Conservation (phyloP, 2,888 invertebrate species). For the Actias luna region DNA sequence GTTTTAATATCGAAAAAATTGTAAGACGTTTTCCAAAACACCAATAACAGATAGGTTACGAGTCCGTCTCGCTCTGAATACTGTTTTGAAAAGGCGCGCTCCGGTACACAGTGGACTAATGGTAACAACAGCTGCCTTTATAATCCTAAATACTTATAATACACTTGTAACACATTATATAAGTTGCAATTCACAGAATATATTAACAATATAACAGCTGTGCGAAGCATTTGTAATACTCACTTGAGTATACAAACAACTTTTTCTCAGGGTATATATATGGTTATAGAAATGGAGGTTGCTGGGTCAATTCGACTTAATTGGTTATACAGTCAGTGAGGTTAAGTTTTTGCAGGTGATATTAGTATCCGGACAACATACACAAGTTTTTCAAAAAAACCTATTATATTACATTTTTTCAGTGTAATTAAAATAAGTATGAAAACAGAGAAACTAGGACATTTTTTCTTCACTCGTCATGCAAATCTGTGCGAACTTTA, state of each 20-base stretch:
- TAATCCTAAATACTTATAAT: slow-evolving; percentile 34
- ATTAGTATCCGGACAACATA: too few relatives aligned
- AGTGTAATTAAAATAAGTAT: not conserved
- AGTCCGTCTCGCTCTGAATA: slow-evolving; percentile 45
- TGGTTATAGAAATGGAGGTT: not conserved
- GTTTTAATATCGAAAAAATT: not conserved
- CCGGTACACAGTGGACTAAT: slow-evolving; percentile 36
- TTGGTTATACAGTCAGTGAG: not conserved
- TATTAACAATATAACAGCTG: not conserved
- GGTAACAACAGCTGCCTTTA: slow-evolving; percentile 34
- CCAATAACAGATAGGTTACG: slow-evolving; percentile 19
- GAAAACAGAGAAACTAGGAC: not conserved
- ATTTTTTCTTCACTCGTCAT: not conserved
- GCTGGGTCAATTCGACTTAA: not conserved
- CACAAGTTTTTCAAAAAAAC: too few relatives aligned
- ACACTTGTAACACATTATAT: slow-evolving; percentile 13
- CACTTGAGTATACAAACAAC: slow-evolving; percentile 4
- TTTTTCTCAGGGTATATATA: not conserved
- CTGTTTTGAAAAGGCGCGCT: slow-evolving; percentile 33
- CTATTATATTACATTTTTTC: not conserved
- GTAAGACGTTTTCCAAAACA: slow-evolving; percentile 16
- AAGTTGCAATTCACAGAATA: slow-evolving; percentile 9
- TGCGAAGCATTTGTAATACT: slow-evolving; percentile 25
- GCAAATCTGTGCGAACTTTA: not conserved
- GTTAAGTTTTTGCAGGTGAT: not conserved